These are phyloP conservation scores for Hirundichthys speculiger DNA, from an alignment of 2,113 vertebrate species.

Conservation along the genomic window DNA sequence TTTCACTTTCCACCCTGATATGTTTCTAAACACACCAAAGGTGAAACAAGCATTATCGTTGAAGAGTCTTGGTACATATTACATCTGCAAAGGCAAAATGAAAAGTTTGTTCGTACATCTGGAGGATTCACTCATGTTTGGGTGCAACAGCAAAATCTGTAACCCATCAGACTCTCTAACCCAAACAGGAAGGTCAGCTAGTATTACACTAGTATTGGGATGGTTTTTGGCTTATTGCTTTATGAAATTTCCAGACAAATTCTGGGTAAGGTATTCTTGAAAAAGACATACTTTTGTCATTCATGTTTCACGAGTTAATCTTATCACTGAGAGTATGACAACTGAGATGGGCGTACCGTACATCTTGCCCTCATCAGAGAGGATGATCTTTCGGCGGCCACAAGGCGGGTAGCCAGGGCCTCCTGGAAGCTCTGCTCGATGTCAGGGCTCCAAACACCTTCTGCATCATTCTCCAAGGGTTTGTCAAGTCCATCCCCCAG, in stretches of 20 bases:
- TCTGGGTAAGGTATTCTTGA: neutral
- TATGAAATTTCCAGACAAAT: neutral
- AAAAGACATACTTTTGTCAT: neutral
- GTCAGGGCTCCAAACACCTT: slow-evolving; percentile 98
- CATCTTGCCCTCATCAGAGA: slow-evolving; percentile 94
- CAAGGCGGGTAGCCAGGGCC: slow-evolving; percentile 90
- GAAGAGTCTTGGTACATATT: too few species aligned
- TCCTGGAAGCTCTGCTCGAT: slow-evolving; percentile 97
- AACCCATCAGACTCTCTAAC: too few species aligned
- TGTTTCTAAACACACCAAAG: too few species aligned
- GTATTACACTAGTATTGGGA: too few species aligned
- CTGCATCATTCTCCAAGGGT: slow-evolving; percentile 96
- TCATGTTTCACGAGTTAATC: neutral
- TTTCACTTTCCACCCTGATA: too few species aligned
- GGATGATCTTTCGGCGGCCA: slow-evolving; percentile 88
- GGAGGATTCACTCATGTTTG: too few species aligned
- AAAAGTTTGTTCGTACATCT: too few species aligned
- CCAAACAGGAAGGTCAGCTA: too few species aligned
- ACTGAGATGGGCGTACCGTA: slow-evolving; percentile 84
- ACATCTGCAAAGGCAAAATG: too few species aligned
- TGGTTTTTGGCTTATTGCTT: too few species aligned
- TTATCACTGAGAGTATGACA: slow-evolving; percentile 9
- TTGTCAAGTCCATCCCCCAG: slow-evolving; percentile 92
- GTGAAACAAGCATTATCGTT: too few species aligned
- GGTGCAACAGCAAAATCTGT: too few species aligned